Base-by-base conservation (phyloP, 2,113 vertebrate species). In the Egretta garzetta region DNA sequence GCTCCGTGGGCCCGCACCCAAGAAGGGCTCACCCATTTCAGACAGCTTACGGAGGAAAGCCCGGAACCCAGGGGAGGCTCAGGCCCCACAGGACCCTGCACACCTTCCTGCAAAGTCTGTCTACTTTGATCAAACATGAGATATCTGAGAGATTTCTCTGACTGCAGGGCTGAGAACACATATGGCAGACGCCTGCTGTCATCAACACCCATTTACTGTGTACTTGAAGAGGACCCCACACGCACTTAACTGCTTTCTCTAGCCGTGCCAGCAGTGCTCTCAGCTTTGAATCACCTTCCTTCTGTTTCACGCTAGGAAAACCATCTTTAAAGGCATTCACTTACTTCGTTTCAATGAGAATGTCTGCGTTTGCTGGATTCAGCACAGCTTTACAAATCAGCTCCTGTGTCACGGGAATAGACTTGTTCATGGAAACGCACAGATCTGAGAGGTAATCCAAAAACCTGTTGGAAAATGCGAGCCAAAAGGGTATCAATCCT, bases 261-360 rank as follows among this genome's bases (percentile, higher is more conserved):
- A 77, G 63, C 27, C 1, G 2, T 73, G 90, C 71, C 81, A 90
- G 89, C 82, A 87, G 43, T 4, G 11, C 45, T 73, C 66, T 50
- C 87, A 75, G 72, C 82, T 80, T 28, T n/a, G 53, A 81, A 39
- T 72, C 60, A 62, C 91, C 66, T 90, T 60, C 84, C 94, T 95
- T 92, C 87, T 82, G 91, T 60, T 86, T 72, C 91, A 63, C 53
- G 62, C 89, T 66, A 71, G 66, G 39, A 92, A 89, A 72, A 8
- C 4, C 74, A 63, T 33, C 63, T n/a, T 19, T 28, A 12, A 59
- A 91, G 24, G 47, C 28, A 73, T 5, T 3, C 10, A 90, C 99
- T 98, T 50, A 99, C 99, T 99, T 99, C 6, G 99, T 99, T 96
- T 99, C 99, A 30, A 99, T 99, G 91, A 99, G 99, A 72, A 99